Evolutionary conservation across 2,888 invertebrate species (phyloP).

Genomic region (Papilio protenor): DNA sequence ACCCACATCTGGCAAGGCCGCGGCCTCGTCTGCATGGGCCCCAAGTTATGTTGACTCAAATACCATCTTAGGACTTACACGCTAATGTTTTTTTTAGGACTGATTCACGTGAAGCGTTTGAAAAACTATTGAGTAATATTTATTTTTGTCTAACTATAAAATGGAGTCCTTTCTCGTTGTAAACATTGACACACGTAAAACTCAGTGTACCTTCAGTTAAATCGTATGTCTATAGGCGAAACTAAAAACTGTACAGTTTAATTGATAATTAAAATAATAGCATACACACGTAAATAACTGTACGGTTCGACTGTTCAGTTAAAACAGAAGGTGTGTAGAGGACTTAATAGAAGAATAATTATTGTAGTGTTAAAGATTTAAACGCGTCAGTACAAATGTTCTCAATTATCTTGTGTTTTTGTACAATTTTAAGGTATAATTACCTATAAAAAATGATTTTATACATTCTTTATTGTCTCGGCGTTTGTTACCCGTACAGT

Average conservation of each 20-base stretch:
- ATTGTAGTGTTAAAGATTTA: background rate
- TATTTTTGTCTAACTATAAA: background rate
- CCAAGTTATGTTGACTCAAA: slow-evolving; percentile 46
- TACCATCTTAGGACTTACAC: slow-evolving; percentile 42
- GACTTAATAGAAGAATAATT: background rate
- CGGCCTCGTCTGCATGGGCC: slow-evolving; percentile 60
- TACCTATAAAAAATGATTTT: too few species aligned
- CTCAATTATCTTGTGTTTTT: background rate
- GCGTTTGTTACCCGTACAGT: background rate
- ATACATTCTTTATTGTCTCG: too few species aligned
- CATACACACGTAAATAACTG: too few species aligned
- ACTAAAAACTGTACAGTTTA: too few species aligned
- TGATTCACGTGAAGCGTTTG: slow-evolving; percentile 31
- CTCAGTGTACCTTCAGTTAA: too few species aligned
- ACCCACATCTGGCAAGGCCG: slow-evolving; percentile 81
- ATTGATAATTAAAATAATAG: too few species aligned
- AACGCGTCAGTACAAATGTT: background rate
- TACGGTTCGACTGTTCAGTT: too few species aligned
- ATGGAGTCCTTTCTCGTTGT: too few species aligned
- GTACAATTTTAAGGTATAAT: too few species aligned
- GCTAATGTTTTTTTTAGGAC: slow-evolving; percentile 35
- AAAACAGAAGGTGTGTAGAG: too few species aligned
- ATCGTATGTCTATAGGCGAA: too few species aligned
- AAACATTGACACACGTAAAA: too few species aligned
- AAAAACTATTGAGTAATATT: background rate